These are phyloP conservation scores for Ophthalmolycus amberensis DNA, from an alignment of 2,113 vertebrate genomes.

Conservation along the genomic window DNA sequence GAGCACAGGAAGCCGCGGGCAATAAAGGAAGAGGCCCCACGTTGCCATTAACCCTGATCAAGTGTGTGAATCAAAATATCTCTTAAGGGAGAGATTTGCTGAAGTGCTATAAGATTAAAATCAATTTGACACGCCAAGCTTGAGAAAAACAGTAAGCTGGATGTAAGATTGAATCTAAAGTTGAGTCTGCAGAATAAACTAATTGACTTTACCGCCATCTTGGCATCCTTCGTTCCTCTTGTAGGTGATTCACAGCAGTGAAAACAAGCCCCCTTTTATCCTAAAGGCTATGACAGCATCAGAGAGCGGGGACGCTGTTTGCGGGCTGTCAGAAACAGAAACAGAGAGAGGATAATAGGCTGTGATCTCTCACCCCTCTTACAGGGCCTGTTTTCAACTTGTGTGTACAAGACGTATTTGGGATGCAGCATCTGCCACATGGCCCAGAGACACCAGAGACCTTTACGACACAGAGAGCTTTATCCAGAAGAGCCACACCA, in stretches of 20 bases:
- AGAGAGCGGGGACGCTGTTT: slow-evolving; percentile 59
- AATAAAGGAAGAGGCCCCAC: slow-evolving; percentile 47
- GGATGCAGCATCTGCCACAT: slow-evolving; percentile 68
- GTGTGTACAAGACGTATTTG: slow-evolving; percentile 71
- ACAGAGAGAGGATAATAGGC: slow-evolving; percentile 36
- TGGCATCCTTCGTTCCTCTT: neutral
- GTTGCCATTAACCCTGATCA: slow-evolving; percentile 32
- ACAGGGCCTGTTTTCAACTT: slow-evolving; percentile 58
- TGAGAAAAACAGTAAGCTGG: neutral
- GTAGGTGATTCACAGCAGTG: slow-evolving; percentile 32
- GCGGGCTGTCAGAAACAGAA: slow-evolving; percentile 59
- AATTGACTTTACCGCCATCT: slow-evolving; percentile 7
- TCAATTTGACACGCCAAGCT: slow-evolving; percentile 29
- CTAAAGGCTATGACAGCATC: slow-evolving; percentile 50
- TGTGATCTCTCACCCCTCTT: slow-evolving; percentile 56
- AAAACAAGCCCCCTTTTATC: slow-evolving; percentile 7
- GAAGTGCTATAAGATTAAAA: slow-evolving; percentile 39
- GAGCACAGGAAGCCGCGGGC: slow-evolving; percentile 30
- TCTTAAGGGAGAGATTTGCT: slow-evolving; percentile 20
- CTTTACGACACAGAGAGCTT: slow-evolving; percentile 66
- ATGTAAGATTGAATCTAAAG: slow-evolving; percentile 5
- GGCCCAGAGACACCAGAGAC: slow-evolving; percentile 59
- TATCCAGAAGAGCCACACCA: slow-evolving; percentile 58
- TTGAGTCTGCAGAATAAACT: slow-evolving; percentile 6
- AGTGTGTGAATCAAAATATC: slow-evolving; percentile 40